phyloP scores from a whole-genome alignment of 2,888 invertebrate genomes.

The Drosophila suboccidentalis region DNA sequence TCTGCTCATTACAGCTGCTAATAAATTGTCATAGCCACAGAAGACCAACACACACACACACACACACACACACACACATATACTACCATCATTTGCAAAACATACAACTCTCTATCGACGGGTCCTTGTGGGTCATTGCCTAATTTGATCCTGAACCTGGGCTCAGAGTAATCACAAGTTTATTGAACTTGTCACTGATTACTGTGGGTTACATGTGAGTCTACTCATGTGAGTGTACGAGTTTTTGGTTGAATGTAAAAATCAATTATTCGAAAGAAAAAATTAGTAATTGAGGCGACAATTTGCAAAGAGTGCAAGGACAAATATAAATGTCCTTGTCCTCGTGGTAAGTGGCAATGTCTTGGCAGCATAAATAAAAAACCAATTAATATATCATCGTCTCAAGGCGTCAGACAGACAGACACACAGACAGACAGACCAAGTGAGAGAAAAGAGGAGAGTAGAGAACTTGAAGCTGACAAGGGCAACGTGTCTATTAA shows the following conservation, averaged over 20 bases:
- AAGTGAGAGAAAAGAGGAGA: not conserved
- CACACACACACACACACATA: constrained; percentile 6
- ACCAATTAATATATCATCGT: constrained; percentile 78
- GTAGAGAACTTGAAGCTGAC: constrained; percentile 4
- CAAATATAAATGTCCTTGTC: constrained; percentile 9
- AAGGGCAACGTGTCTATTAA: constrained; percentile 47
- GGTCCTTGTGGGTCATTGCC: constrained; percentile 48
- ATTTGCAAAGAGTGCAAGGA: constrained; percentile 28
- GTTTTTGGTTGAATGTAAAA: constrained; percentile 15
- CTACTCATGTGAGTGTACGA: constrained; percentile 26
- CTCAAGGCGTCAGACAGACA: constrained; percentile 40
- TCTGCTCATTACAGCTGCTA: constrained; percentile 77
- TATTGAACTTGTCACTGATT: constrained; percentile 60
- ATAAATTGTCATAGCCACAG: constrained; percentile 71
- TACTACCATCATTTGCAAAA: constrained; percentile 11
- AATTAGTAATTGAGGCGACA: constrained; percentile 25
- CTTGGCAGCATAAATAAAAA: constrained; percentile 73
- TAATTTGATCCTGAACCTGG: constrained; percentile 32
- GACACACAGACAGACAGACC: not conserved
- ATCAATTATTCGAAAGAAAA: constrained; percentile 45
- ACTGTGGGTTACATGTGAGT: constrained; percentile 29
- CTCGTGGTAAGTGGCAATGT: constrained; percentile 22
- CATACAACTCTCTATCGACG: constrained; percentile 28
- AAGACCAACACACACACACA: constrained; percentile 2
- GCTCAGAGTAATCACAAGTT: constrained; percentile 50